A percentile compares a stretch with the other conserved stretches of the same genome.
These are phyloP conservation scores for Sterrhoptilus dennistouni DNA, from an alignment of 2,113 vertebrate species.

Conservation along the genomic window DNA sequence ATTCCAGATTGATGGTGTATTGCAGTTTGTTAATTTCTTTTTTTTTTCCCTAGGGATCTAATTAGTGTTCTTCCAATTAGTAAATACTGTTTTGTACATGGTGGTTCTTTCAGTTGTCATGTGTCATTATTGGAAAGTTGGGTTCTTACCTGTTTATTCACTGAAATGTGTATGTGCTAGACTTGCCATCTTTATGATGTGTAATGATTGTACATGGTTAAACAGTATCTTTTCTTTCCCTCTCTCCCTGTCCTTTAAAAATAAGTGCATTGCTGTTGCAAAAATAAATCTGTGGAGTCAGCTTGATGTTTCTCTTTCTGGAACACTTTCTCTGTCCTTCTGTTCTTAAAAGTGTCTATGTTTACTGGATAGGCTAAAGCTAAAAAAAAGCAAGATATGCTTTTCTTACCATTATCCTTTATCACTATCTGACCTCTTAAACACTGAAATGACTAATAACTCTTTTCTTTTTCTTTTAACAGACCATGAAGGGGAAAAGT, in stretches of 20 bases:
- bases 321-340: not conserved
- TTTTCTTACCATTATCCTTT: not conserved
- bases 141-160: not conserved
- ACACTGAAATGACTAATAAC: not conserved
- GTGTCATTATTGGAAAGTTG: not conserved
- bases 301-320: not conserved
- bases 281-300: not conserved
- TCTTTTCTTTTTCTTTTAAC: not conserved
- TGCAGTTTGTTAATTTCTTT: not conserved
- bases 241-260: not conserved
- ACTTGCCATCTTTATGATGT: not conserved
- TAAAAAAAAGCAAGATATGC: not conserved
- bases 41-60: not conserved
- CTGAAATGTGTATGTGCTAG: not conserved
- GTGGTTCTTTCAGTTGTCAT: not conserved
- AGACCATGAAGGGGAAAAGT: conserved; percentile 96
- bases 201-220: not conserved
- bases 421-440: not conserved
- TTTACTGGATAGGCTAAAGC: not conserved
- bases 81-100: not conserved
- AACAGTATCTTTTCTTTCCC: not conserved
- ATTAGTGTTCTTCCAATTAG: not conserved
- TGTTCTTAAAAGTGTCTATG: not conserved
- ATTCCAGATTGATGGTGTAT: not conserved
- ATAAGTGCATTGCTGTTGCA: not conserved